Evolutionary conservation across 1,140 invertebrate species (phyloP).

Genomic region (Drosophila tristis): DNA sequence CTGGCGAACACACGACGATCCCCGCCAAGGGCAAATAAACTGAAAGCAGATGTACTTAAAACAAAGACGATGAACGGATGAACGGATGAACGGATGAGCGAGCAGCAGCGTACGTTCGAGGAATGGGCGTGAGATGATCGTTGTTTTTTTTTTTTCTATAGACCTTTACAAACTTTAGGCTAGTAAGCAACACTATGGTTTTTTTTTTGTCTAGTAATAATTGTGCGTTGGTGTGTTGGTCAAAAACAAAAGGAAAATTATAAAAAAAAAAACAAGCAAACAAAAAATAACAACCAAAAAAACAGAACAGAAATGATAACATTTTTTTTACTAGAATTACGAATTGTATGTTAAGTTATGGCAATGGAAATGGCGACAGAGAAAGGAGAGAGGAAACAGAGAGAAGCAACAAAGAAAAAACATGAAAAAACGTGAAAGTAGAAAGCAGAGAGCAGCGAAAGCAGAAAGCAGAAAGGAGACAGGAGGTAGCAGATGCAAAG

Average conservation of each 20-base stretch:
- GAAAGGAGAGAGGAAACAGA: constrained; percentile 12
- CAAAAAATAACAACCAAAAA: constrained; percentile 8
- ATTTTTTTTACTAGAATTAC: constrained; percentile 76
- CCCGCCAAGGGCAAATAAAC: constrained; percentile 8
- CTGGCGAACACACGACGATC: no score
- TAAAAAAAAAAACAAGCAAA: constrained; percentile 12
- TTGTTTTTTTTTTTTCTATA: constrained; percentile 63
- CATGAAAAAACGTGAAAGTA: constrained; percentile 2
- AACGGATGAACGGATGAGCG: no score
- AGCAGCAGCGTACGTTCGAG: constrained; percentile 4
- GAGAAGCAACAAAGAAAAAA: constrained; percentile 2
- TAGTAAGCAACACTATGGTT: constrained; percentile 66
- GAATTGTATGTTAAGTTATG: constrained; percentile 58
- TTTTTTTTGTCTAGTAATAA: constrained; percentile 66
- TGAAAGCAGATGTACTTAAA: constrained; percentile 35
- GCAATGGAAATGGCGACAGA: constrained; percentile 28
- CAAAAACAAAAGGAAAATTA: constrained; percentile 11
- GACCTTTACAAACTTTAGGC: constrained; percentile 72
- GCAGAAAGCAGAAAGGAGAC: neutral
- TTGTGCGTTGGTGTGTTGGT: constrained; percentile 52
- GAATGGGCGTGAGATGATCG: constrained; percentile 5
- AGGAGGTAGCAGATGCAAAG: constrained; percentile 21
- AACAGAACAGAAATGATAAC: constrained; percentile 41
- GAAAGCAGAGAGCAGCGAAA: constrained; percentile 1
- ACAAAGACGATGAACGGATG: neutral